phyloP scores from a whole-genome alignment of 2,888 invertebrate genomes.

The Hirtodrosophila alboralis region DNA sequence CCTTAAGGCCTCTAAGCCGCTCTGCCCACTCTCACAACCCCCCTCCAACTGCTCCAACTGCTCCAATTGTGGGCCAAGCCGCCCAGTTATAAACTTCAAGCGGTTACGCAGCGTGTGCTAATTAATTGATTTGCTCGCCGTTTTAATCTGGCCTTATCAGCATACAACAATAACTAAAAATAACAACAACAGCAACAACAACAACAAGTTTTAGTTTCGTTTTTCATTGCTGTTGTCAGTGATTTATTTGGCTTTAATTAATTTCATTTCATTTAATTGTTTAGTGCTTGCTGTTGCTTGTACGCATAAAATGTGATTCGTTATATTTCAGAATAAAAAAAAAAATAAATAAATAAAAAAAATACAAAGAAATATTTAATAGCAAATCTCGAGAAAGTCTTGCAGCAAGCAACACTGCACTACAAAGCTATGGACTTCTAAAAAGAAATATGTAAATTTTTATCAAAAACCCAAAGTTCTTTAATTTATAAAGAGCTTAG shows the following conservation, averaged over 20 bases:
- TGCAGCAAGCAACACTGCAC: not conserved
- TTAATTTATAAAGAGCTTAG: too few species aligned
- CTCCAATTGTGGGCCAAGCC: conserved; percentile 5
- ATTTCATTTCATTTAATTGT: conserved; percentile 60
- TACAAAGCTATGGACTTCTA: not conserved
- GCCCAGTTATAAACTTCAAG: conserved; percentile 7
- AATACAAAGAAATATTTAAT: too few species aligned
- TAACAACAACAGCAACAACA: conserved; percentile 1
- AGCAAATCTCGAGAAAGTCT: not conserved
- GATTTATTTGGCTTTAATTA: conserved; percentile 69
- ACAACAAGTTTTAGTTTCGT: conserved; percentile 30
- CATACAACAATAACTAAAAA: conserved; percentile 5
- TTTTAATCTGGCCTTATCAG: conserved; percentile 57
- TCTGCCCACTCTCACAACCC: not conserved
- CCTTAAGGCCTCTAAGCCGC: too few species aligned
- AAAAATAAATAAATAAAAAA: too few species aligned
- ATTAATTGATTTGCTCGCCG: conserved; percentile 53
- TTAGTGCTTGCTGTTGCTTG: conserved; percentile 32
- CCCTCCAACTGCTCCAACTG: conserved; percentile 1
- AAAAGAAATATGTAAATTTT: too few species aligned
- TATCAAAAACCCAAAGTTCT: too few species aligned
- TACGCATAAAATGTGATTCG: conserved; percentile 6
- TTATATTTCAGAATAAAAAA: conserved; percentile 1
- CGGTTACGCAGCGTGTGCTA: conserved; percentile 40
- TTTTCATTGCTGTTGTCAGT: conserved; percentile 34